A percentile compares a stretch with the other conserved stretches of the same genome.
phyloP scores from a whole-genome alignment of 2,113 vertebrate genomes.

The Clupea harengus region DNA sequence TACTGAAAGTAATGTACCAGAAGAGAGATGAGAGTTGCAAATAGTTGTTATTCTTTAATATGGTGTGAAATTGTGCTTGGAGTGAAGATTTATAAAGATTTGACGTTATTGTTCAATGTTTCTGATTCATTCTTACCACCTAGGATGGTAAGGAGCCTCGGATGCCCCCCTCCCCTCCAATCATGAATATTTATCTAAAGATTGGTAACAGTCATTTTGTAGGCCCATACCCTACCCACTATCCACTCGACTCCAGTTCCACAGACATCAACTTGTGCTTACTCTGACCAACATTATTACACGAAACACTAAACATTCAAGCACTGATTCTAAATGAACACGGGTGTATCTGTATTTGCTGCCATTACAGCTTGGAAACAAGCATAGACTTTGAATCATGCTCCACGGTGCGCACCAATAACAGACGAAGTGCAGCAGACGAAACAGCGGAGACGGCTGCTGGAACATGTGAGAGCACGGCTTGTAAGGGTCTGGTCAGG shows the following conservation, averaged over 20 bases:
- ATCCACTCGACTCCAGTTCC: conserved; percentile 39
- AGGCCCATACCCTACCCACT: background rate
- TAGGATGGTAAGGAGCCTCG: background rate
- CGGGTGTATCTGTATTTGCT: conserved; percentile 27
- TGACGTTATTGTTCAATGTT: background rate
- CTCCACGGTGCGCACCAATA: background rate
- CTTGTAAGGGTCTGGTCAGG: background rate
- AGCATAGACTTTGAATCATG: background rate
- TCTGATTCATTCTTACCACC: background rate
- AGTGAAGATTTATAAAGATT: too few species aligned
- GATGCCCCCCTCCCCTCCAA: background rate
- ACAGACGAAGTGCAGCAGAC: background rate
- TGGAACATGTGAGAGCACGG: background rate
- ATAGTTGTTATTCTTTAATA: too few species aligned
- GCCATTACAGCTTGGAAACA: background rate
- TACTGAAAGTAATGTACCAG: too few species aligned
- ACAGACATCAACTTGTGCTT: conserved; percentile 48
- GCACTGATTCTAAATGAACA: background rate
- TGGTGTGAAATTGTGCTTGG: too few species aligned
- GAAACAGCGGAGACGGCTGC: background rate
- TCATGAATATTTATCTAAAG: conserved; percentile 32
- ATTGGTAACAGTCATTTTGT: conserved; percentile 58
- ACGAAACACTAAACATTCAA: conserved; percentile 32
- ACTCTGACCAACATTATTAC: conserved; percentile 50
- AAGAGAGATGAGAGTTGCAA: too few species aligned